Evolutionary conservation across 2,113 vertebrate genomes (phyloP).

Genomic region (Stomatorhinus ivindoensis): DNA sequence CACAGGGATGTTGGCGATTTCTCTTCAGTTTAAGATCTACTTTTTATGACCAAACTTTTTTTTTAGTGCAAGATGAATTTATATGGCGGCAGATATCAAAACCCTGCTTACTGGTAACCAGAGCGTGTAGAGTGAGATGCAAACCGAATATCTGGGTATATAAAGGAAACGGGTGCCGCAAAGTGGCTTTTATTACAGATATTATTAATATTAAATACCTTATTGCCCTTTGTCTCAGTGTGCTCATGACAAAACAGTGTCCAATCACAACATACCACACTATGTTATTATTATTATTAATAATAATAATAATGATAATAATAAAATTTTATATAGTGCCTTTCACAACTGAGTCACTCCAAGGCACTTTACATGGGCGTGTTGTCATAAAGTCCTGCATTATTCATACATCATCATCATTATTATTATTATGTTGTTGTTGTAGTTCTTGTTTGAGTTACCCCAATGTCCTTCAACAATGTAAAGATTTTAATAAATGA

Average conservation of each 20-base stretch:
- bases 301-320: too few species aligned
- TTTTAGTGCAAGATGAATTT: background rate
- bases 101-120: background rate
- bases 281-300: background rate
- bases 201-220: background rate
- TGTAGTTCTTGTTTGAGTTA: too few species aligned
- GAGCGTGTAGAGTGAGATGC: background rate
- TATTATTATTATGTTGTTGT: too few species aligned
- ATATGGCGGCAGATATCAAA: background rate
- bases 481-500: too few species aligned
- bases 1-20: constrained; percentile 15
- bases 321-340: background rate
- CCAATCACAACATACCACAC: background rate
- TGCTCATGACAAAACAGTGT: background rate
- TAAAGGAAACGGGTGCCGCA: background rate
- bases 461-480: too few species aligned
- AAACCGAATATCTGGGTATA: background rate
- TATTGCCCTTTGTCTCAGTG: background rate
- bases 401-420: background rate
- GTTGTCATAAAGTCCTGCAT: background rate
- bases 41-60: background rate
- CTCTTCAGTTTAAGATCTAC: background rate
- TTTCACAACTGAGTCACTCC: background rate
- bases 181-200: background rate
- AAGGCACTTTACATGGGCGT: background rate